A percentile compares a stretch with the other conserved stretches of the same genome.
Evolutionary conservation across 2,113 vertebrate genomes (phyloP).

Genomic region (Labeo rohita): DNA sequence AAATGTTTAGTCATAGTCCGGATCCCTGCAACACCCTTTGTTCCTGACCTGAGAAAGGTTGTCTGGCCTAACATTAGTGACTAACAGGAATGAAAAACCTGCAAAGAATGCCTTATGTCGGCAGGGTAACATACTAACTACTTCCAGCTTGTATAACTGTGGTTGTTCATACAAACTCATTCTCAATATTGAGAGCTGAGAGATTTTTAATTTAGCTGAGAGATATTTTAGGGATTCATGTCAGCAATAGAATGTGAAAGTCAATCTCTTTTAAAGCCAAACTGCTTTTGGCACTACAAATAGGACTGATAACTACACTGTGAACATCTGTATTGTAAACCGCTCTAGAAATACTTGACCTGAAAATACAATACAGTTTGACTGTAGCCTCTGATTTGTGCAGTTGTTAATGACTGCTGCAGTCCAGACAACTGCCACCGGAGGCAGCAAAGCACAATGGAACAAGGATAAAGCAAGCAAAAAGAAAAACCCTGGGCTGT

Average conservation of each 20-base stretch:
- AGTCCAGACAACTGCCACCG: slow-evolving; percentile 2
- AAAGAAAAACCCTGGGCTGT: not conserved
- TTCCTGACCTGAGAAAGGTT: not conserved
- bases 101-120: not conserved
- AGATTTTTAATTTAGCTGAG: not conserved
- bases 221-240: not conserved
- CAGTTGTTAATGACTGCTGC: not conserved
- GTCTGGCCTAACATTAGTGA: not conserved
- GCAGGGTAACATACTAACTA: not conserved
- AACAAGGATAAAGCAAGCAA: not conserved
- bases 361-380: not conserved
- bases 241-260: not conserved
- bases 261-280: not conserved
- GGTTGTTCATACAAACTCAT: not conserved
- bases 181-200: not conserved
- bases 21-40: not conserved
- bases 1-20: not conserved
- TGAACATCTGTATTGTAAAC: not conserved
- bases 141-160: not conserved
- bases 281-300: not conserved
- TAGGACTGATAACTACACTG: not conserved
- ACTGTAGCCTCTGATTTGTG: not conserved
- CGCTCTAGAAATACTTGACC: not conserved
- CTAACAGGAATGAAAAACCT: not conserved
- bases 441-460: slow-evolving; percentile 31